These are phyloP conservation scores for Noctua janthina DNA, from an alignment of 2,888 invertebrate genomes.

Conservation along the genomic window DNA sequence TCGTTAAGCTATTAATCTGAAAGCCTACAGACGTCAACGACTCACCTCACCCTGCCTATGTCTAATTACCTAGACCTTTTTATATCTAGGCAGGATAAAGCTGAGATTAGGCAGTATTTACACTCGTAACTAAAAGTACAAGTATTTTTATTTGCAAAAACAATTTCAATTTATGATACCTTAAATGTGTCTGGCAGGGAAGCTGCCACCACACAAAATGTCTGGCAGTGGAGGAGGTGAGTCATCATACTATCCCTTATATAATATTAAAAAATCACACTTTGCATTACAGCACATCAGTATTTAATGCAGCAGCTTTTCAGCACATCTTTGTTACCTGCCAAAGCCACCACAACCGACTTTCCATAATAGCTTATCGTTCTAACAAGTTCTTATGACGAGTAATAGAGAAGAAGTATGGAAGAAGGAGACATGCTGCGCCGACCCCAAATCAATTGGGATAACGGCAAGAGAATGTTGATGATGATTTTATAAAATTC, in stretches of 20 bases:
- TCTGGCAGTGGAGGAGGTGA: not conserved
- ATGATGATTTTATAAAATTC: no score
- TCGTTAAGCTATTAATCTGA: constrained; percentile 47
- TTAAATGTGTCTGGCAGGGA: not conserved
- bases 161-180: not conserved
- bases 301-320: no score
- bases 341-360: not conserved
- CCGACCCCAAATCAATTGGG: no score
- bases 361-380: not conserved
- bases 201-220: not conserved
- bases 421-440: no score
- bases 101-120: not conserved
- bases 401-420: no score
- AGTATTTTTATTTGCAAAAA: no score
- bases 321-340: no score
- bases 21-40: constrained; percentile 41
- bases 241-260: not conserved
- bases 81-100: constrained; percentile 3
- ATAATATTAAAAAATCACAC: no score
- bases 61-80: constrained; percentile 29
- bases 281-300: no score
- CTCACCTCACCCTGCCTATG: constrained; percentile 13
- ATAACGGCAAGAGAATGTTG: no score
- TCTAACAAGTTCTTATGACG: no score
- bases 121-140: not conserved